phyloP scores from a whole-genome alignment of 2,113 vertebrate species.

The Lampris megalopsis region DNA sequence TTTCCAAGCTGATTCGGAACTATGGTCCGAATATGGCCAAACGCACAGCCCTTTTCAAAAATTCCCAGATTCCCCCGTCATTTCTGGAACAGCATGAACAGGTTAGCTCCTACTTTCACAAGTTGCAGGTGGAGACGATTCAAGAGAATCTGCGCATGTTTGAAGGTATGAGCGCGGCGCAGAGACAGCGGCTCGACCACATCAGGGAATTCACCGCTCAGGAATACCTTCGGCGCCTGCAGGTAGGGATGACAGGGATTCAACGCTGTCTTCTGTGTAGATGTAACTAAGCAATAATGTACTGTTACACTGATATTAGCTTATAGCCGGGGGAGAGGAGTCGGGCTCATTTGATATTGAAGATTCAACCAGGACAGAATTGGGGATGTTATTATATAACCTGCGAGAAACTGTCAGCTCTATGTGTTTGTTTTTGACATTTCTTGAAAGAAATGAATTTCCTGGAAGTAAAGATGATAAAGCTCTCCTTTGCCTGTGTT shows the following conservation, averaged over 20 bases:
- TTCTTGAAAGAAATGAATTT: not conserved
- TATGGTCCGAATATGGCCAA: conserved; percentile 84
- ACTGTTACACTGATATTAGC: too few species aligned
- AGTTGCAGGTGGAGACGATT: conserved; percentile 89
- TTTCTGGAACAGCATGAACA: conserved; percentile 88
- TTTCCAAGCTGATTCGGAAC: conserved; percentile 89
- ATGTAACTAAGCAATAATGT: too few species aligned
- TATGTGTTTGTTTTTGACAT: not conserved
- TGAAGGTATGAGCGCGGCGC: conserved; percentile 73
- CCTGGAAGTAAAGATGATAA: not conserved
- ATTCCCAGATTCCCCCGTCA: conserved; percentile 82
- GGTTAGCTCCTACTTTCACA: conserved; percentile 90
- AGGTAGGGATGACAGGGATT: conserved; percentile 66
- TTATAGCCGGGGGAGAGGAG: too few species aligned
- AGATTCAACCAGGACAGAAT: too few species aligned
- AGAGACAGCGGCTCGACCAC: conserved; percentile 78
- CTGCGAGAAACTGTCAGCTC: too few species aligned
- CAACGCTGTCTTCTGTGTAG: not conserved
- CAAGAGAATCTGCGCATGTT: conserved; percentile 92
- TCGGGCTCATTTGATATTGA: not conserved
- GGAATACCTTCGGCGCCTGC: conserved; percentile 86
- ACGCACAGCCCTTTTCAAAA: conserved; percentile 86
- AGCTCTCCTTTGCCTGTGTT: conserved; percentile 17
- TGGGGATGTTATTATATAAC: too few species aligned
- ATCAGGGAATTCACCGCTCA: conserved; percentile 86